These are phyloP conservation scores for Drosophila paracracens DNA, from an alignment of 2,888 invertebrate species.

Conservation along the genomic window DNA sequence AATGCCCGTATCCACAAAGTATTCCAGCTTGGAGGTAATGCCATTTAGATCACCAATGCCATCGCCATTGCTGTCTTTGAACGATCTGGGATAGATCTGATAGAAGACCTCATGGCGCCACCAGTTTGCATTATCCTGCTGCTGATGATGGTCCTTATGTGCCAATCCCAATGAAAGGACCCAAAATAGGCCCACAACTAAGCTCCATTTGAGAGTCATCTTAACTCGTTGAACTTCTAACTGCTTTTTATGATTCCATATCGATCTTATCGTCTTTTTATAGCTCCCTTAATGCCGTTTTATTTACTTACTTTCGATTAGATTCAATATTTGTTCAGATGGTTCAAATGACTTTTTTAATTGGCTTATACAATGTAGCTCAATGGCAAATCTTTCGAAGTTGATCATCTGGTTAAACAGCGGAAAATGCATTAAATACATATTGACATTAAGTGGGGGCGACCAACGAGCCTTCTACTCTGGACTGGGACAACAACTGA, in stretches of 20 bases:
- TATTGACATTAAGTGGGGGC: background rate
- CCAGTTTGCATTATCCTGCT: slow-evolving; percentile 86
- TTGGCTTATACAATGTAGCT: slow-evolving; percentile 5
- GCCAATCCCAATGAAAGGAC: slow-evolving; percentile 11
- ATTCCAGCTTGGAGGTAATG: slow-evolving; percentile 87
- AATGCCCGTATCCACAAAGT: slow-evolving; percentile 89
- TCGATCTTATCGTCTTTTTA: slow-evolving; percentile 47
- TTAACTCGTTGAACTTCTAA: slow-evolving; percentile 24
- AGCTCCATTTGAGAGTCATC: slow-evolving; percentile 42
- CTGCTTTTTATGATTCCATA: slow-evolving; percentile 33
- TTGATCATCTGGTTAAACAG: slow-evolving; percentile 46
- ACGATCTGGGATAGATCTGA: slow-evolving; percentile 92
- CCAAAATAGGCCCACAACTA: slow-evolving; percentile 21
- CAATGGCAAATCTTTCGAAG: background rate
- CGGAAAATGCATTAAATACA: slow-evolving; percentile 9
- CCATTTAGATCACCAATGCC: slow-evolving; percentile 89
- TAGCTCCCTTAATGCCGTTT: slow-evolving; percentile 39
- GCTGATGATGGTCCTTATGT: background rate
- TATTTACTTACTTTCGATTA: slow-evolving; percentile 35
- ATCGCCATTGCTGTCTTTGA: slow-evolving; percentile 91
- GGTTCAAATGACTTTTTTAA: slow-evolving; percentile 21
- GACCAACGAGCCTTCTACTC: background rate
- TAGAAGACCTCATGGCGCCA: slow-evolving; percentile 91
- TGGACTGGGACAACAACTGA: slow-evolving; percentile 18
- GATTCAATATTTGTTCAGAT: slow-evolving; percentile 62